These are phyloP conservation scores for Trissoscelio sp. DNA, from an alignment of 2,888 invertebrate species.

Conservation along the genomic window DNA sequence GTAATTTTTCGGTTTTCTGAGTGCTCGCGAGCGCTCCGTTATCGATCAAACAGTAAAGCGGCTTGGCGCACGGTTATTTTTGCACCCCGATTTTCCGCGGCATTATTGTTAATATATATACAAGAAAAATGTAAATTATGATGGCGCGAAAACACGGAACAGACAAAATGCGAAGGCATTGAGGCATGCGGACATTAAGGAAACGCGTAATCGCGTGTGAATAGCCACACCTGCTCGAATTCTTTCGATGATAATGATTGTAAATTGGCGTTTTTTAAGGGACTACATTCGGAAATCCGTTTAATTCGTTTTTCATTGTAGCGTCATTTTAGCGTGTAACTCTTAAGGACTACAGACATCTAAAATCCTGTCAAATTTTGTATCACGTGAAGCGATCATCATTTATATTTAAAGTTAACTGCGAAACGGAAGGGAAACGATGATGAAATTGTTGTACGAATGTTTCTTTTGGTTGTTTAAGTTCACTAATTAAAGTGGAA, in stretches of 20 bases:
- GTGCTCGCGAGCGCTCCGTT: slow-evolving; percentile 25
- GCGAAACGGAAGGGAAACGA: not conserved
- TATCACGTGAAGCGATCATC: slow-evolving; percentile 16
- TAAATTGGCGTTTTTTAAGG: slow-evolving; percentile 24
- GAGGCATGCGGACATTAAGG: slow-evolving; percentile 28
- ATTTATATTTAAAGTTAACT: slow-evolving; percentile 3
- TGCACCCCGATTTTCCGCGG: slow-evolving; percentile 35
- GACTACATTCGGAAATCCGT: not conserved
- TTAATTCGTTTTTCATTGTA: slow-evolving; percentile 24
- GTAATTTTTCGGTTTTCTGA: slow-evolving; percentile 19
- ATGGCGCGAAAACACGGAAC: slow-evolving; percentile 29
- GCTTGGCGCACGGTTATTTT: slow-evolving; percentile 35
- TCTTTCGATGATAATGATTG: slow-evolving; percentile 35
- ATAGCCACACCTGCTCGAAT: slow-evolving; percentile 48
- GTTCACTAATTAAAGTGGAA: too few species aligned
- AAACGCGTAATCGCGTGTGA: slow-evolving; percentile 42
- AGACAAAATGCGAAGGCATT: slow-evolving; percentile 7
- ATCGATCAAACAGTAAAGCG: slow-evolving; percentile 52
- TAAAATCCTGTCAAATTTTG: slow-evolving; percentile 6
- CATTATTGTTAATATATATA: slow-evolving; percentile 42
- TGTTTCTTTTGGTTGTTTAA: too few species aligned
- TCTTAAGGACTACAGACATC: slow-evolving; percentile 14
- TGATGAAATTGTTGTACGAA: not conserved
- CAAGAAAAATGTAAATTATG: slow-evolving; percentile 35
- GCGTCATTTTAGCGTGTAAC: not conserved